Evolutionary conservation across 2,888 invertebrate species (phyloP).

Genomic region (Cartodere bifasciata): DNA sequence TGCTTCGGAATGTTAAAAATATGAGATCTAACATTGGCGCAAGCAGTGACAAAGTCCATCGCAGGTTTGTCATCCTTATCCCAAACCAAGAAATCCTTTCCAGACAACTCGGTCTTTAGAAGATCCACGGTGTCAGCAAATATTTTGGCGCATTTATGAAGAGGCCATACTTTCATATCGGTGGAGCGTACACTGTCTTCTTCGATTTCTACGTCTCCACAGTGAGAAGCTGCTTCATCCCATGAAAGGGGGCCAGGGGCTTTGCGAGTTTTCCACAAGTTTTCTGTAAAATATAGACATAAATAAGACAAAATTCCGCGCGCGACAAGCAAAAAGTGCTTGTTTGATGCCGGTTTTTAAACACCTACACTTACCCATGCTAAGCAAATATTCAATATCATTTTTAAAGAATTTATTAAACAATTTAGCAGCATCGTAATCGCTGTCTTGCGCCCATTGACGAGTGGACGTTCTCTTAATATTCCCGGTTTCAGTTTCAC

Average conservation of each 20-base stretch:
- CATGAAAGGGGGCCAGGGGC: slow-evolving; percentile 72
- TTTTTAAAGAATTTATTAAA: slow-evolving; percentile 89
- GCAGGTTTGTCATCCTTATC: slow-evolving; percentile 91
- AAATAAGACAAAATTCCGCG: no score
- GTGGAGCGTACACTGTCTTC: slow-evolving; percentile 18
- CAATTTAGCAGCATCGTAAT: slow-evolving; percentile 73
- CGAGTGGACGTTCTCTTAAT: slow-evolving; percentile 58
- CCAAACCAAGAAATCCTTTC: slow-evolving; percentile 74
- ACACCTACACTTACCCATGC: slow-evolving; percentile 48
- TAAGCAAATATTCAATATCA: slow-evolving; percentile 87
- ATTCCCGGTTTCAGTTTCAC: slow-evolving; percentile 39
- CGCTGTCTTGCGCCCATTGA: slow-evolving; percentile 73
- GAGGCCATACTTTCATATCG: slow-evolving; percentile 32
- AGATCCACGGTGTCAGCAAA: slow-evolving; percentile 55
- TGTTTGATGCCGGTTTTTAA: no score
- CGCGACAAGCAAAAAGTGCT: no score
- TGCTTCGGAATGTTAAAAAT: slow-evolving; percentile 83
- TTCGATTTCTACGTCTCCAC: slow-evolving; percentile 18
- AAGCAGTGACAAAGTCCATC: slow-evolving; percentile 94
- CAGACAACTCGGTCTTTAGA: slow-evolving; percentile 46
- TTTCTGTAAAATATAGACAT: slow-evolving; percentile 43
- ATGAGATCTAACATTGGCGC: slow-evolving; percentile 83
- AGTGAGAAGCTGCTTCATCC: slow-evolving; percentile 36
- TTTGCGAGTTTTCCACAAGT: slow-evolving; percentile 85
- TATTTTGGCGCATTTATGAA: slow-evolving; percentile 39